Conservation (phyloP, 2,113 vertebrate species). For the Poicephalus gulielmi region DNA sequence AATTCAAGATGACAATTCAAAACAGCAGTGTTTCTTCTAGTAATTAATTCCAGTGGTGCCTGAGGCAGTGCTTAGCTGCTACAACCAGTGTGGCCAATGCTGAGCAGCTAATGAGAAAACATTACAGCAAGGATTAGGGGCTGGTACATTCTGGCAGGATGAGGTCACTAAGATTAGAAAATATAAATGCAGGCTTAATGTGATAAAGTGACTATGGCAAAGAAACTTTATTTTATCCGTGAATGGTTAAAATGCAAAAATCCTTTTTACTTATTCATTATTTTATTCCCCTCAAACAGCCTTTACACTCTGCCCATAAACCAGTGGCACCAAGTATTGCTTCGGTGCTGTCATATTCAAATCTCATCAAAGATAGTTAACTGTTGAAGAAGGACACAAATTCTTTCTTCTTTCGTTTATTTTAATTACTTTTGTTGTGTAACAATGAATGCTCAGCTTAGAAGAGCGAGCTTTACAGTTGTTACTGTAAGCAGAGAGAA, state of each 20-base stretch:
- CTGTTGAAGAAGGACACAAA: background rate
- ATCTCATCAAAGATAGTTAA: background rate
- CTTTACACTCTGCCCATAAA: background rate
- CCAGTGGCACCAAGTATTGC: background rate
- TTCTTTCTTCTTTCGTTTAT: background rate
- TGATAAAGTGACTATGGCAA: conserved; percentile 70
- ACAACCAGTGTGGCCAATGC: conserved; percentile 87
- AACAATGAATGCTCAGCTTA: background rate
- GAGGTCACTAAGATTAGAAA: conserved; percentile 77
- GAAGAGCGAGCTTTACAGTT: background rate
- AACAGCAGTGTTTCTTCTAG: conserved; percentile 94
- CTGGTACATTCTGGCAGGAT: conserved; percentile 76
- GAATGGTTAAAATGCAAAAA: conserved; percentile 36
- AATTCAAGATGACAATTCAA: conserved; percentile 98
- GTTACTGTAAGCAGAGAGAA: background rate
- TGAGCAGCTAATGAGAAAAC: conserved; percentile 91
- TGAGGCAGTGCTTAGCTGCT: conserved; percentile 80
- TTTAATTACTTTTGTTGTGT: background rate
- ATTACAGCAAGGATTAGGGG: conserved; percentile 89
- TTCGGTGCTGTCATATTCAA: background rate
- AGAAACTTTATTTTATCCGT: conserved; percentile 67
- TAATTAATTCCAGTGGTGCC: conserved; percentile 99
- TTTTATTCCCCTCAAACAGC: background rate
- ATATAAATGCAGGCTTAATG: conserved; percentile 72
- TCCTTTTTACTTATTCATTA: background rate